phyloP scores from a whole-genome alignment of 2,797 vertebrate genomes.

The Aeoliscus strigatus region DNA sequence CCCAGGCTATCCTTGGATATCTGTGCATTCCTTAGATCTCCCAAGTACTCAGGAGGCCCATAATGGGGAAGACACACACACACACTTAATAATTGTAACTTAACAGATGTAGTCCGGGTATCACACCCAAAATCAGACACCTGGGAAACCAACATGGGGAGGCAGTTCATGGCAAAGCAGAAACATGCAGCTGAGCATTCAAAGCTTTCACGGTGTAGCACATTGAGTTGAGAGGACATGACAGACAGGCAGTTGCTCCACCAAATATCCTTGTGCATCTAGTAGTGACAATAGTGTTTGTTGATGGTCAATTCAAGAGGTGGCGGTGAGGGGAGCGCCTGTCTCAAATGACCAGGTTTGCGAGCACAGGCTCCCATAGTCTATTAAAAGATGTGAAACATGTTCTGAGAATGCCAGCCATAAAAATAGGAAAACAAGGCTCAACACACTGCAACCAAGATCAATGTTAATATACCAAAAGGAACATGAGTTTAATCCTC shows the following conservation, averaged over 20 bases:
- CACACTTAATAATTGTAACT: constrained; percentile 15
- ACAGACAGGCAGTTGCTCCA: constrained; percentile 4
- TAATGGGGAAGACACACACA: constrained; percentile 29
- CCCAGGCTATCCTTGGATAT: constrained; percentile 47
- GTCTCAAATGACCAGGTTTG: constrained; percentile 63
- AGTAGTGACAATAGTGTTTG: constrained; percentile 30
- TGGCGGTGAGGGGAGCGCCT: constrained; percentile 41
- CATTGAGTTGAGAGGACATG: constrained; percentile 23
- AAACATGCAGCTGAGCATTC: constrained; percentile 21
- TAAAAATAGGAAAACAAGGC: constrained; percentile 54
- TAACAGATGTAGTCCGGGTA: constrained; percentile 9
- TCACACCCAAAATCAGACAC: constrained; percentile 9
- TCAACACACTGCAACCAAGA: constrained; percentile 16
- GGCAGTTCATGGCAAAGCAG: not conserved
- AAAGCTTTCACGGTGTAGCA: constrained; percentile 31
- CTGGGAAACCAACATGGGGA: constrained; percentile 21
- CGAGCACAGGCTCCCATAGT: constrained; percentile 41
- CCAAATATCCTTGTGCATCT: constrained; percentile 21
- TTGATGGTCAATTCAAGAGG: constrained; percentile 39
- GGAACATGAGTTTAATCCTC: constrained; percentile 30
- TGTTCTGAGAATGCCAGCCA: constrained; percentile 66
- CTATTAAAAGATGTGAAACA: constrained; percentile 74
- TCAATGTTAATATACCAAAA: constrained; percentile 29
- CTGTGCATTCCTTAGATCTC: constrained; percentile 59
- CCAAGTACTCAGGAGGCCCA: constrained; percentile 56